Evolutionary conservation across 2,113 vertebrate genomes (phyloP).

Genomic region (Pelusios castaneus): DNA sequence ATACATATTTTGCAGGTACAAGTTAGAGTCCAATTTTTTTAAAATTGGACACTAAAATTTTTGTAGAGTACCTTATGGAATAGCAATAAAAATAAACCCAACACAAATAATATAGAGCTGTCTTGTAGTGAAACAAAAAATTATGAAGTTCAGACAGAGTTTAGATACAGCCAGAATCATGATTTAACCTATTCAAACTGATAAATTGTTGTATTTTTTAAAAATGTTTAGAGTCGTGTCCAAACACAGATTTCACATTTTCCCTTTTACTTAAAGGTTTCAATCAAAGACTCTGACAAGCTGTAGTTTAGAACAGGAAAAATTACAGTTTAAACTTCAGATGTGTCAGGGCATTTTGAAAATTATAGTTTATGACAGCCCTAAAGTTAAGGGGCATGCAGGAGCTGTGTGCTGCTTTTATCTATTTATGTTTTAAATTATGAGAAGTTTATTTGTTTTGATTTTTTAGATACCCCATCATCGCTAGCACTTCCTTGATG

Average conservation of each 20-base stretch:
- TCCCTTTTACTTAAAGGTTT: constrained; percentile 35
- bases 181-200: constrained; percentile 26
- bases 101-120: not conserved
- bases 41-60: not conserved
- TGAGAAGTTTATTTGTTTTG: not conserved
- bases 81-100: not conserved
- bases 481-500: not conserved
- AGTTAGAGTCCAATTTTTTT: not conserved
- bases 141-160: constrained; percentile 3
- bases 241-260: constrained; percentile 27
- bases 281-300: constrained; percentile 32
- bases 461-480: not conserved
- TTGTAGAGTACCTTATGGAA: not conserved
- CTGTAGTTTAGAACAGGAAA: constrained; percentile 34
- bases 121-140: not conserved
- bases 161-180: not conserved
- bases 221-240: constrained; percentile 22
- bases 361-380: constrained; percentile 25
- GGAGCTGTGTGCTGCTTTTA: not conserved
- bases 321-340: constrained; percentile 43
- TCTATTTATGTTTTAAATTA: not conserved
- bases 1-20: not conserved
- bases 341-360: constrained; percentile 17
- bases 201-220: constrained; percentile 20
- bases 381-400: constrained; percentile 20